A percentile compares a stretch with the other conserved stretches of the same genome.
Evolutionary conservation across 1,140 invertebrate species (phyloP).

Genomic region (Lasioglossum baleicum): DNA sequence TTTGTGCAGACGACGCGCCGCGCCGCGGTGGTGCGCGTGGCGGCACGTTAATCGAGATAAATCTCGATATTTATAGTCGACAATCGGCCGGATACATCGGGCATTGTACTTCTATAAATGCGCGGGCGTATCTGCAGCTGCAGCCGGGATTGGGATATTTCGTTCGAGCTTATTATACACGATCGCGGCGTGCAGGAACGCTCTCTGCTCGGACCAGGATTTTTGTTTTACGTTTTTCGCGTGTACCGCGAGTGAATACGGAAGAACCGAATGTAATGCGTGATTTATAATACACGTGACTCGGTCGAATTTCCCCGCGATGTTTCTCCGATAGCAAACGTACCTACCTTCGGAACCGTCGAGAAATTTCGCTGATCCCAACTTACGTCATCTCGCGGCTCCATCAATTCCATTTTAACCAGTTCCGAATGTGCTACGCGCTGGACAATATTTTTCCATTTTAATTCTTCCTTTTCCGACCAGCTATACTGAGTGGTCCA

Average conservation of each 20-base stretch:
- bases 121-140: slow-evolving; percentile 56
- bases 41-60: slow-evolving; percentile 65
- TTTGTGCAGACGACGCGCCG: slow-evolving; percentile 11
- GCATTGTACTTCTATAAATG: slow-evolving; percentile 58
- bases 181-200: slow-evolving; percentile 43
- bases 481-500: too few relatives aligned
- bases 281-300: slow-evolving; percentile 13
- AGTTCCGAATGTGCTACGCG: too few relatives aligned
- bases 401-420: too few relatives aligned
- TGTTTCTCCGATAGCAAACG: neutral
- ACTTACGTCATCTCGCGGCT: too few relatives aligned
- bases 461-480: too few relatives aligned
- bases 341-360: neutral
- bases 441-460: too few relatives aligned
- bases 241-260: slow-evolving; percentile 37
- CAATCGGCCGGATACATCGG: slow-evolving; percentile 57
- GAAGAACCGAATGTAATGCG: slow-evolving; percentile 3
- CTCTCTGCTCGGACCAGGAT: slow-evolving; percentile 2
- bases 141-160: slow-evolving; percentile 50
- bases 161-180: slow-evolving; percentile 57
- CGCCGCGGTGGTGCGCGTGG: slow-evolving; percentile 17
- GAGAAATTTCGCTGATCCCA: too few relatives aligned
- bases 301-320: neutral
- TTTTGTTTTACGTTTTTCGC: slow-evolving; percentile 50
- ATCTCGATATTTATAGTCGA: slow-evolving; percentile 67